Evolutionary conservation across 1,140 invertebrate genomes (phyloP), one percentile per base, ranked within the genome.

Genomic region (Drosophila novamexicana): DNA sequence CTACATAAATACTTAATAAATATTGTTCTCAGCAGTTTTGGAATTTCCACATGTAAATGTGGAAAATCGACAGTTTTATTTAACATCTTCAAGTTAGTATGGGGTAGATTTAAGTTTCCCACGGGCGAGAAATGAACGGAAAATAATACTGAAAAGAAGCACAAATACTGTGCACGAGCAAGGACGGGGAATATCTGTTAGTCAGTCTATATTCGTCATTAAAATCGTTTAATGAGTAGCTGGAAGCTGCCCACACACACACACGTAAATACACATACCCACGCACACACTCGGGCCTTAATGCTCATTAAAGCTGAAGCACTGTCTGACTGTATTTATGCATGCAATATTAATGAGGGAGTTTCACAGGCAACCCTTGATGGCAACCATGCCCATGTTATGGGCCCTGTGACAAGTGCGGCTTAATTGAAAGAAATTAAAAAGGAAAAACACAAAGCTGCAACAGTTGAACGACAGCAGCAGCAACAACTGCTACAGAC

Each of bases 341-440:
- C 53, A 64, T 64, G 67, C 66, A 63, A 52, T 71, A 75, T 75
- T 75, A 75, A 75, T 71, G 73, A 71, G 66, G 59, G 54, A 75
- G 61, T 71, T 75, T 75, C 73, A 71, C 73, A 75, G 73, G 22
- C 50, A 16, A 9, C 29, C 16, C 18, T 7, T 16, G 16, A 39
- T 40, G 12, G 6, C 45, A 8, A 14, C 12, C 22, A 32, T 44
- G 53, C 49, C 32, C 45, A 50, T 58, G 42, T 50, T 18, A 47
- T 50, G 64, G 39, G 22, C 22, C 45, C 58, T 77, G 76, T 80
- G 84, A 74, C 84, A 89, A 88, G 79, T 88, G 83, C 84, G 84
- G 80, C 64, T 58, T 88, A 88, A 88, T 88, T 88, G 83, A 88
- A 88, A 83, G 83, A 88, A 88, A 80, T 88, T 88, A 79, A 88